Conservation (phyloP, 2,113 vertebrate genomes). For the Turdus rufiventris region DNA sequence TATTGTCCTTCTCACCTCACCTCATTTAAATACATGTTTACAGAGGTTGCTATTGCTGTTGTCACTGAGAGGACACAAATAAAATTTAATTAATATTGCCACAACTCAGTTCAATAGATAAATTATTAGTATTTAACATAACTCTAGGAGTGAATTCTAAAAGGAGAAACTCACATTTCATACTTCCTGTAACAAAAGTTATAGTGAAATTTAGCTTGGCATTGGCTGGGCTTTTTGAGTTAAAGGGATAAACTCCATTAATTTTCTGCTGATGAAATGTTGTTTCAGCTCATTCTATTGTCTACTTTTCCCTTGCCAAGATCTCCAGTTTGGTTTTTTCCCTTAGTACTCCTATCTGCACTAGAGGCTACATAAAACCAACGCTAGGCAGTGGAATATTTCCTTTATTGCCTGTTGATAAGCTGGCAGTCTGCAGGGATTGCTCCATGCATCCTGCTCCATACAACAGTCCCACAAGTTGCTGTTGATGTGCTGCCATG, state of each 20-base stretch:
- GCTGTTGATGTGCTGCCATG: not conserved
- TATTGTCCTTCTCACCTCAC: constrained; percentile 16
- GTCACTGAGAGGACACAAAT: not conserved
- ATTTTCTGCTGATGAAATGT: constrained; percentile 63
- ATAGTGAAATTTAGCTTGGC: constrained; percentile 37
- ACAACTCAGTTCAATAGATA: constrained; percentile 31
- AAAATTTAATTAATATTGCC: constrained; percentile 23
- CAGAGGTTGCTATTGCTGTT: not conserved
- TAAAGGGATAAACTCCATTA: constrained; percentile 50
- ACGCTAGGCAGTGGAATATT: constrained; percentile 20
- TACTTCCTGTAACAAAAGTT: not conserved
- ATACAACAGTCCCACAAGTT: not conserved
- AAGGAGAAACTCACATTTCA: constrained; percentile 26
- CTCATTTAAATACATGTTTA: constrained; percentile 35
- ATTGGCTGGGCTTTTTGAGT: constrained; percentile 3
- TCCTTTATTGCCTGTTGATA: constrained; percentile 6
- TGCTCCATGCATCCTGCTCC: not conserved
- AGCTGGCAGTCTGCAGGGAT: not conserved
- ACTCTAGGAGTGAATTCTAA: constrained; percentile 15
- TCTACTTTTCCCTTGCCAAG: constrained; percentile 48
- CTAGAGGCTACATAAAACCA: not conserved
- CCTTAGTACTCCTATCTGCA: constrained; percentile 9
- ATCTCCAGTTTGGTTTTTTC: constrained; percentile 8
- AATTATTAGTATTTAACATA: constrained; percentile 16
- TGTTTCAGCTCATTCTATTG: constrained; percentile 58